These are phyloP conservation scores for Pseudochromis fuscus DNA, from an alignment of 2,797 vertebrate species.

Conservation along the genomic window DNA sequence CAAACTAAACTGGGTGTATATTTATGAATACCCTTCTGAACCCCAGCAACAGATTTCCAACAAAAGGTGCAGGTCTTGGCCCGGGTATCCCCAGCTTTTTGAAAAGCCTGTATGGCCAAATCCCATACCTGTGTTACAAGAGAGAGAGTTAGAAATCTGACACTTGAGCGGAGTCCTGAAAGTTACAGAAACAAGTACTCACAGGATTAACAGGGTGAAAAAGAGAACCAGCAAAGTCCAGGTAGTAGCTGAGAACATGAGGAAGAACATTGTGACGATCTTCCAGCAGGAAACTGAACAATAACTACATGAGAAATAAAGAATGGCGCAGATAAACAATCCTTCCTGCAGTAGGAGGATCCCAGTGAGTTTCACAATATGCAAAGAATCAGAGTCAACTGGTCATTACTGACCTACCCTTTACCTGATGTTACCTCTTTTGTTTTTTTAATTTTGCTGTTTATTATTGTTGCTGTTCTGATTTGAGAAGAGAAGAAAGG, in stretches of 20 bases:
- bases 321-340: not conserved
- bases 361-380: not conserved
- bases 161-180: no score
- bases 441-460: not conserved
- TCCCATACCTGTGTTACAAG: constrained; percentile 69
- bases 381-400: no score
- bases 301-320: rapidly evolving
- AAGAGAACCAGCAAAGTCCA: constrained; percentile 79
- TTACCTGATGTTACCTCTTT: not conserved
- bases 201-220: constrained; percentile 72
- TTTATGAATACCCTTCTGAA: constrained; percentile 46
- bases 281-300: rapidly evolving
- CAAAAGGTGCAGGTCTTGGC: constrained; percentile 79
- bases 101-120: constrained; percentile 75
- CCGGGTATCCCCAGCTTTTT: constrained; percentile 78
- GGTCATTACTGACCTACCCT: no score
- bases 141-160: not conserved
- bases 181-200: constrained; percentile 46
- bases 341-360: constrained; percentile 1
- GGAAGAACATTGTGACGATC: constrained; percentile 43
- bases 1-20: not conserved
- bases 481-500: no score
- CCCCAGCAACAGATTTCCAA: constrained; percentile 70
- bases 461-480: no score
- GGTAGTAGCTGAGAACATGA: constrained; percentile 69